Evolutionary conservation across 2,888 invertebrate genomes (phyloP).

Genomic region (Erebia aethiops): DNA sequence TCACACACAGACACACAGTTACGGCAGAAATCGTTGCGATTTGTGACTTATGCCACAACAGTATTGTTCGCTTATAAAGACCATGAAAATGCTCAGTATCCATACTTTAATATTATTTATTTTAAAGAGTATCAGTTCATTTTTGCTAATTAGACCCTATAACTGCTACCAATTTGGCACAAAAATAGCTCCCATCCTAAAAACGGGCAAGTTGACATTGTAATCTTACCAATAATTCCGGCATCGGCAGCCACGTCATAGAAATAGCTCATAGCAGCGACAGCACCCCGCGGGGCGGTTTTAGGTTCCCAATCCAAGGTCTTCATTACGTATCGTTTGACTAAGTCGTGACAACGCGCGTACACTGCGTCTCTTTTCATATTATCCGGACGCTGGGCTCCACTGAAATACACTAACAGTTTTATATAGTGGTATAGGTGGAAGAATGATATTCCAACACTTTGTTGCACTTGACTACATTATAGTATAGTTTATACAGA

Average conservation of each 20-base stretch:
- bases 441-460: too few species aligned
- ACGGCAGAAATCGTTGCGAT: too few species aligned
- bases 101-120: not conserved
- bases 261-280: slow-evolving; percentile 95
- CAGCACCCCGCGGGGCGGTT: slow-evolving; percentile 84
- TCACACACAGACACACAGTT: too few species aligned
- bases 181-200: not conserved
- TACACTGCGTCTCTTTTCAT: slow-evolving; percentile 57
- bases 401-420: slow-evolving; percentile 48
- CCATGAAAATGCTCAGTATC: too few species aligned
- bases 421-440: too few species aligned
- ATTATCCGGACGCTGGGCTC: slow-evolving; percentile 49
- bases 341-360: slow-evolving; percentile 56
- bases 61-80: too few species aligned
- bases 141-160: too few species aligned
- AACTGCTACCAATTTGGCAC: not conserved
- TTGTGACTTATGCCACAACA: too few species aligned
- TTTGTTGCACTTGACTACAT: too few species aligned
- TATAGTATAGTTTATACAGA: too few species aligned
- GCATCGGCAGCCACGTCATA: slow-evolving; percentile 96
- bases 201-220: too few species aligned
- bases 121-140: too few species aligned
- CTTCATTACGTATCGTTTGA: slow-evolving; percentile 63
- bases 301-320: slow-evolving; percentile 82
- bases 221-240: slow-evolving; percentile 86